phyloP scores from a whole-genome alignment of 2,113 vertebrate genomes.

The Oophaga pumilio region DNA sequence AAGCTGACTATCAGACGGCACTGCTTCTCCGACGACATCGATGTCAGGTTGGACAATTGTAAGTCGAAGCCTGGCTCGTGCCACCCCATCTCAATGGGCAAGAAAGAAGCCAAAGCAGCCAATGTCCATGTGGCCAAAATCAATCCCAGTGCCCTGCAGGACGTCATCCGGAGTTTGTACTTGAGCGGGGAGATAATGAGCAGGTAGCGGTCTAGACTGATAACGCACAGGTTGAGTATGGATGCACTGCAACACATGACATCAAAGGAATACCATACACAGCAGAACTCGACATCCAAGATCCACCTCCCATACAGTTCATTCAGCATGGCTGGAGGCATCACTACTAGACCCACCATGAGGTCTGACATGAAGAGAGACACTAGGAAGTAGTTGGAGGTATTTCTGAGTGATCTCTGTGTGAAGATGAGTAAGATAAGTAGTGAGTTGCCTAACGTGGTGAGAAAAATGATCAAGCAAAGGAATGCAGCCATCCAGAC shows the following conservation, averaged over 20 bases:
- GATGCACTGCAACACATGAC: constrained; percentile 98
- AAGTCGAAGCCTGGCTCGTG: constrained; percentile 75
- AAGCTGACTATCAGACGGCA: constrained; percentile 84
- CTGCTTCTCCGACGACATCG: constrained; percentile 72
- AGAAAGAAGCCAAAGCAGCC: constrained; percentile 88
- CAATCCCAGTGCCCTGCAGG: constrained; percentile 81
- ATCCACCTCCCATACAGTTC: constrained; percentile 90
- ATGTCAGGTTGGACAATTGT: constrained; percentile 66
- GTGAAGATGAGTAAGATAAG: constrained; percentile 88
- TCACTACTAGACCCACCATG: constrained; percentile 96
- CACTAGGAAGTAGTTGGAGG: constrained; percentile 95
- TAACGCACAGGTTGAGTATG: constrained; percentile 95
- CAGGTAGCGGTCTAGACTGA: constrained; percentile 95
- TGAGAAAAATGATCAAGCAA: constrained; percentile 87
- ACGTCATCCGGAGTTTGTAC: constrained; percentile 94
- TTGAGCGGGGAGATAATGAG: constrained; percentile 93
- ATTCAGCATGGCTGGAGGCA: constrained; percentile 96
- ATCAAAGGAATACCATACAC: constrained; percentile 92
- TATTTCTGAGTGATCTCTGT: constrained; percentile 90
- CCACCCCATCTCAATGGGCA: constrained; percentile 95
- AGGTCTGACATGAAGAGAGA: constrained; percentile 95
- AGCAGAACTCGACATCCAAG: constrained; percentile 83
- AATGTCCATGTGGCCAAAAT: constrained; percentile 88
- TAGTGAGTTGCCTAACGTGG: constrained; percentile 81
- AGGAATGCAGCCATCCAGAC: constrained; percentile 83